Base-by-base conservation (phyloP, 2,888 invertebrate genomes). In the Alviniconcha strummeri region DNA sequence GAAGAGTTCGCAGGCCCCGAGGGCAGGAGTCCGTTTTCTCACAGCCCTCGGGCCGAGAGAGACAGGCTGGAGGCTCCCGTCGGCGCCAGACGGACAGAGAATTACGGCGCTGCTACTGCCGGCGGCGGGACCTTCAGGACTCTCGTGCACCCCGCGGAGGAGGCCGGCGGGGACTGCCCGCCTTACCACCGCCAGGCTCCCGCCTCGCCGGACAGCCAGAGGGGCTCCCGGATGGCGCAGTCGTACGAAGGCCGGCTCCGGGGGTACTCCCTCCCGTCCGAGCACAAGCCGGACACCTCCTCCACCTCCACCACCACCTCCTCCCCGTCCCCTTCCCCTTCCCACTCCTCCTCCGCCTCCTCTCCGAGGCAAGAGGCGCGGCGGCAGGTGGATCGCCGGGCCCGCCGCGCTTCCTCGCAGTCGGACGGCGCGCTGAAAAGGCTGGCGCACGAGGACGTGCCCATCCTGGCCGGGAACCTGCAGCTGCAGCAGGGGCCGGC, bases 391-490 rank as follows among this genome's bases (percentile, higher is more conserved):
- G 56, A 11, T 1, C 15, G 15, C 64, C 64, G 9, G 64, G 76
- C 57, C 76, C 76, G 36, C 19, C 56, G 76, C 5, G 76, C 76
- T 1, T 56, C 79, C 17, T 79, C 79, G 1, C 79, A 79, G 67
- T 67, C 64, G 64, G 60, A 60, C 76, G 64, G 75, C 15, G 64
- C 19, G 4, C 17, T 76, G 67, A 67, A 67, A 19, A 77, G 15
- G 71, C 55, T 64, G 9, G n/a, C n/a, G 17, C 57, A 19, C 5
- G 76, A 67, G 19, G 67, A 54, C 4, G 13, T 69, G 67, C 67
- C 77, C 76, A 82, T 82, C 67, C 55, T 76, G 55, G 54, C 56
- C 8, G 76, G 69, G 8, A 82, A 69, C 56, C 36, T 77, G 76
- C 36, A 9, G 36, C 13, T 1, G 64, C 64, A 64, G 64, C 13